Evolutionary conservation across 2,113 vertebrate species (phyloP), one percentile per base, ranked within the genome.

Genomic region (Chunga burmeisteri): DNA sequence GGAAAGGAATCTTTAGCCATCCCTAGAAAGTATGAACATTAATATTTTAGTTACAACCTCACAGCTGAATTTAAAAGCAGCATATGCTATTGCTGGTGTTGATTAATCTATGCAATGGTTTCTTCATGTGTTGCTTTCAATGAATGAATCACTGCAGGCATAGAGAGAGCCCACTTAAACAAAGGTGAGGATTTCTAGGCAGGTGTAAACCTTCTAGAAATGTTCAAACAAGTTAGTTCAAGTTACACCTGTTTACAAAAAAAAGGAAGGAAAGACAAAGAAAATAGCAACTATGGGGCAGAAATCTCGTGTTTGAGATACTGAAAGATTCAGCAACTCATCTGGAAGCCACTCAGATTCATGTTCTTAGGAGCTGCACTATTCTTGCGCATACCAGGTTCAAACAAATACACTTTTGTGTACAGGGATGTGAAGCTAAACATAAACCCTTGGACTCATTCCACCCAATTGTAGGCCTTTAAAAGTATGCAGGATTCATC

Each of bases 51-150:
- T 58, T 88, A 78, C 13, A 62, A 44, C 40, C 71, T 71, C 72
- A 90, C 32, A 83, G 82, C 68, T 88, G 40, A 88, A 91, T 59
- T 72, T 61, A 75, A 86, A 93, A 95, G 86, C 83, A 91, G 77
- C 44, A 55, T 38, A 55, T 46, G 63, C 82, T 80, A 22, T 80
- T 77, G 75, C 82, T 96, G 71, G 90, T 96, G 74, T 83, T 79
- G 71, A 79, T 3, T 80, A 5, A 66, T 61, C 50, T 65, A 79
- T 17, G 47, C 47, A 86, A 83, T 36, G 23, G 26, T 88, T 86
- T 86, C 46, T 62, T 90, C 68, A 30, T 49, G 62, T 47, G 47
- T 34, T 86, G 65, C 23, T 65, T 89, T 75, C 78, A 78, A 6
- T n/a, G 47, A 65, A 74, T 67, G 29, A 62, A 90, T 62, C 40